Percentiles rank a stretch among this genome's conserved stretches.
phyloP scores from a whole-genome alignment of 2,113 vertebrate species.

The Takifugu flavidus region DNA sequence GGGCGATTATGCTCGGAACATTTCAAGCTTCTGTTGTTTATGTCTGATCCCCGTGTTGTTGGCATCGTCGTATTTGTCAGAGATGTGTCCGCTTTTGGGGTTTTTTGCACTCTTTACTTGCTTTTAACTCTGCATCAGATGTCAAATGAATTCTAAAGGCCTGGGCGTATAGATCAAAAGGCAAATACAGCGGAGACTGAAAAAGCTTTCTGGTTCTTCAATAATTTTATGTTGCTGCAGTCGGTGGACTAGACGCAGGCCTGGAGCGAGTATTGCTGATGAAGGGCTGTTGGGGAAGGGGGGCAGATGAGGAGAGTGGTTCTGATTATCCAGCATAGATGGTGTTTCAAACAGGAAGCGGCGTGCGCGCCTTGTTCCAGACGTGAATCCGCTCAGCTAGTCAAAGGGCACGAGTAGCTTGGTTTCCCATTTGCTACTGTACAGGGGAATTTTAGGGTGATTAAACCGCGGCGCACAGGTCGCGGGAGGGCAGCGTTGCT shows the following conservation, averaged over 20 bases:
- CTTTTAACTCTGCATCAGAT: background rate
- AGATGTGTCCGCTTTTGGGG: slow-evolving; percentile 43
- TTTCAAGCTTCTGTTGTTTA: slow-evolving; percentile 55
- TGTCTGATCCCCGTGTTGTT: slow-evolving; percentile 56
- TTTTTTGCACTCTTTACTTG: slow-evolving; percentile 9
- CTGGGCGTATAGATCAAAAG: slow-evolving; percentile 4
- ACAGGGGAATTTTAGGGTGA: slow-evolving; percentile 56
- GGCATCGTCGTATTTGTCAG: slow-evolving; percentile 49
- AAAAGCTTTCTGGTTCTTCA: slow-evolving; percentile 16
- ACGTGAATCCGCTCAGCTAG: slow-evolving; percentile 43
- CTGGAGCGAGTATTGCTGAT: slow-evolving; percentile 47
- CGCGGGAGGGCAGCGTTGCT: slow-evolving; percentile 25
- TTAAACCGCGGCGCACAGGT: slow-evolving; percentile 47
- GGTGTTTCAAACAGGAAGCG: slow-evolving; percentile 55
- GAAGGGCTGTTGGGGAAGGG: slow-evolving; percentile 44
- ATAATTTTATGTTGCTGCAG: slow-evolving; percentile 24
- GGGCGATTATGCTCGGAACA: slow-evolving; percentile 58
- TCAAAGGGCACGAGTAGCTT: slow-evolving; percentile 53
- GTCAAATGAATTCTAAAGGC: background rate
- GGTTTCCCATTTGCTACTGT: slow-evolving; percentile 50
- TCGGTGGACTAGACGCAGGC: slow-evolving; percentile 20
- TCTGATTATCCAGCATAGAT: slow-evolving; percentile 69
- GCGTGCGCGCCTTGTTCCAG: slow-evolving; percentile 31
- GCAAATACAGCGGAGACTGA: slow-evolving; percentile 13
- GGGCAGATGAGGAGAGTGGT: slow-evolving; percentile 49